phyloP scores from a whole-genome alignment of 2,888 invertebrate species.

The Blastobasis lacticolella region DNA sequence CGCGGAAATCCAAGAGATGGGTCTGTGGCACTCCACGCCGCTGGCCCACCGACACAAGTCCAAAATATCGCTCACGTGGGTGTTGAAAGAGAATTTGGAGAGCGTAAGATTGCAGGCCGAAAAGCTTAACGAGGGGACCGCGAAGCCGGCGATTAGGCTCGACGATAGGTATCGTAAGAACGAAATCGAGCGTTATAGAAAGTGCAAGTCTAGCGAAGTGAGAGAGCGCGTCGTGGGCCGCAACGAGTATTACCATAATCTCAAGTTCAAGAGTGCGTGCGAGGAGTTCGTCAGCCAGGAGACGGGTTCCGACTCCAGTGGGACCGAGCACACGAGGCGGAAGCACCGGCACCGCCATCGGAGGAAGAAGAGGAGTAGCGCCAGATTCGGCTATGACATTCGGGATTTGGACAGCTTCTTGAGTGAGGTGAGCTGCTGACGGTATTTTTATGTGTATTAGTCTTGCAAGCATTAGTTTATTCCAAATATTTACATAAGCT shows the following conservation, averaged over 20 bases:
- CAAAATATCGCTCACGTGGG: conserved; percentile 85
- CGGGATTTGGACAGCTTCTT: conserved; percentile 86
- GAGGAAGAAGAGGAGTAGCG: conserved; percentile 46
- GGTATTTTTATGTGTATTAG: too few species aligned
- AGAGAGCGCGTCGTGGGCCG: conserved; percentile 53
- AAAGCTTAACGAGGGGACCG: conserved; percentile 12
- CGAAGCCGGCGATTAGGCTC: not conserved
- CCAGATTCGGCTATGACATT: conserved; percentile 84
- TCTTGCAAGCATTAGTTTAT: too few species aligned
- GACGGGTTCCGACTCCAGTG: conserved; percentile 49
- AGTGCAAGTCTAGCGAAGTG: conserved; percentile 38
- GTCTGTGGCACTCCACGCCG: conserved; percentile 66
- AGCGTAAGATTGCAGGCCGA: conserved; percentile 37
- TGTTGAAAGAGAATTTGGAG: conserved; percentile 78
- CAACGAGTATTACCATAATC: conserved; percentile 65
- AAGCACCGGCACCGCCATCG: conserved; percentile 67
- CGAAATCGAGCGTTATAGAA: conserved; percentile 40
- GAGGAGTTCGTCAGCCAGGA: conserved; percentile 56
- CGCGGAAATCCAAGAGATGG: conserved; percentile 64
- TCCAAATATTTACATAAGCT: too few species aligned
- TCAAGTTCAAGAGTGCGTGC: conserved; percentile 54
- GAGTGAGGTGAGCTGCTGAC: conserved; percentile 74
- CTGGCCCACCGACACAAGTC: conserved; percentile 65
- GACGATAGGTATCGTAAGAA: conserved; percentile 4
- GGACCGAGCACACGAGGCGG: conserved; percentile 51